These are phyloP conservation scores for Melanerpes aurifrons DNA, from an alignment of 2,113 vertebrate species.

Conservation along the genomic window DNA sequence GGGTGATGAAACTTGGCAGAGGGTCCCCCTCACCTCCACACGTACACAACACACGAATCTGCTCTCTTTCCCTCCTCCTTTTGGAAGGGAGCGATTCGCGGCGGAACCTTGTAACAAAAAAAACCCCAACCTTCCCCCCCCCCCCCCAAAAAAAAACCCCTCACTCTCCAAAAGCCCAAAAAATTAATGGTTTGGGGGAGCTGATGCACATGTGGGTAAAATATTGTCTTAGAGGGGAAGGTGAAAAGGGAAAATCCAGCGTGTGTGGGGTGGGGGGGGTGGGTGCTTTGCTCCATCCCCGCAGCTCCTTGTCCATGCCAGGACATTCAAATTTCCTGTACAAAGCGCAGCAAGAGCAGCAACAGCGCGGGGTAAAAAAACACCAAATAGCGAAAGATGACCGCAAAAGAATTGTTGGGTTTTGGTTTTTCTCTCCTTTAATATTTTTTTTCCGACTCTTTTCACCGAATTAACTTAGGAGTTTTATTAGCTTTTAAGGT, in stretches of 20 bases:
- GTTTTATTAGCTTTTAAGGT: rapidly evolving
- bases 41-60: neutral
- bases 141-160: neutral
- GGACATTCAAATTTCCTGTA: slow-evolving; percentile 62
- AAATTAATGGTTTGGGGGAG: neutral
- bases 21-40: neutral
- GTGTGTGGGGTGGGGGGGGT: no score
- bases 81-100: rapidly evolving
- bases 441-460: neutral
- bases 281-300: neutral
- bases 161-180: neutral
- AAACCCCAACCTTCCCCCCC: neutral
- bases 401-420: neutral
- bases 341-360: slow-evolving; percentile 19
- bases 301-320: neutral
- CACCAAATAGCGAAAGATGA: neutral
- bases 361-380: neutral
- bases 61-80: no score
- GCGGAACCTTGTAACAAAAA: neutral
- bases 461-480: neutral
- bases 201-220: rapidly evolving
- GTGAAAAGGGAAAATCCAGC: neutral
- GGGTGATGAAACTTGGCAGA: neutral
- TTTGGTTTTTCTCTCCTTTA: neutral
- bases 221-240: rapidly evolving